These are phyloP conservation scores for Flabesymbios commensalis DNA, from an alignment of 2,888 invertebrate species.

Conservation along the genomic window DNA sequence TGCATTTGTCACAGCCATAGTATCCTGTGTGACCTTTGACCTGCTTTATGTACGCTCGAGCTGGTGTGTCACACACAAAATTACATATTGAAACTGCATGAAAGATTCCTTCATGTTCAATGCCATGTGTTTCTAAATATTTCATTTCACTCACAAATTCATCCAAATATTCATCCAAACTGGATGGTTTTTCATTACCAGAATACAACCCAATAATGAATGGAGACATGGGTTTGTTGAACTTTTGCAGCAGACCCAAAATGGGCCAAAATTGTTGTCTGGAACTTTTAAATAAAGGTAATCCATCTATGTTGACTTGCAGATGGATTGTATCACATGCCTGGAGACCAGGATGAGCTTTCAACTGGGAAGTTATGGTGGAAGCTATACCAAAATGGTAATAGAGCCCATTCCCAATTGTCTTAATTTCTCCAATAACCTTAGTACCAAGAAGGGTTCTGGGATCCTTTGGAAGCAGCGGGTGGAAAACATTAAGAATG, in stretches of 20 bases:
- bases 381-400: background rate
- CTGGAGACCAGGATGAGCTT: background rate
- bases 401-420: background rate
- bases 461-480: no score
- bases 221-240: background rate
- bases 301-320: slow-evolving; percentile 18
- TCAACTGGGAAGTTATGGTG: background rate
- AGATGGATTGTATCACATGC: background rate
- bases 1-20: slow-evolving; percentile 46
- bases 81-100: slow-evolving; percentile 22
- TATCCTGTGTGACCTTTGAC: slow-evolving; percentile 44
- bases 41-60: slow-evolving; percentile 41
- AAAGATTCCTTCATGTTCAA: background rate
- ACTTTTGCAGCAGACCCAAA: slow-evolving; percentile 4
- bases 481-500: no score
- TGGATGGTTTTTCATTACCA: slow-evolving; percentile 10
- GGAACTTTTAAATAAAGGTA: slow-evolving; percentile 19
- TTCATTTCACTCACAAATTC: slow-evolving; percentile 11
- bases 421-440: no score
- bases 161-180: slow-evolving; percentile 8
- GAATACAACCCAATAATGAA: slow-evolving; percentile 12
- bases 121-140: slow-evolving; percentile 1
- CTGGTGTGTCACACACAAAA: slow-evolving; percentile 48
- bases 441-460: no score
- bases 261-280: slow-evolving; percentile 18